These are phyloP conservation scores for Drymonia ruficornis DNA, from an alignment of 2,888 invertebrate species.

Conservation along the genomic window DNA sequence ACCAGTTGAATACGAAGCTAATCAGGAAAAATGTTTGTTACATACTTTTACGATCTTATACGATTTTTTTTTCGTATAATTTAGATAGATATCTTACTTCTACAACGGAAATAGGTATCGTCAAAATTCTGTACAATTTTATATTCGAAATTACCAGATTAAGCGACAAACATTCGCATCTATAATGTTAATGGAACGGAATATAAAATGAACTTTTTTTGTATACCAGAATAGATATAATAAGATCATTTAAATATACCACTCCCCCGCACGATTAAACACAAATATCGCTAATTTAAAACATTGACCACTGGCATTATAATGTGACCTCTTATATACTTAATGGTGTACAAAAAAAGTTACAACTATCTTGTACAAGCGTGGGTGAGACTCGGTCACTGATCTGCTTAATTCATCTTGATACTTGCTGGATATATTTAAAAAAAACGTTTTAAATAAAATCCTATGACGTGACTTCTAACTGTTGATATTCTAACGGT, in stretches of 20 bases:
- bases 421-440: no score
- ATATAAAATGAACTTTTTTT: not conserved
- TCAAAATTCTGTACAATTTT: not conserved
- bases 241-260: no score
- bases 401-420: slow-evolving; percentile 3
- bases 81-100: not conserved
- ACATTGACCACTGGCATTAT: slow-evolving; percentile 2
- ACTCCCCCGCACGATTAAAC: not conserved
- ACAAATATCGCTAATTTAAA: not conserved
- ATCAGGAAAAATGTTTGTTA: no score
- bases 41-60: no score
- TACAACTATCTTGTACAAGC: not conserved
- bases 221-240: not conserved
- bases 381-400: slow-evolving; percentile 4
- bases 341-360: not conserved
- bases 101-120: not conserved
- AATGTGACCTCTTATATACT: slow-evolving; percentile 2
- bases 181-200: not conserved
- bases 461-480: no score
- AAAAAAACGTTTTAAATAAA: no score
- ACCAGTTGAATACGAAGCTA: no score
- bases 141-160: not conserved
- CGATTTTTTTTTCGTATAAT: no score
- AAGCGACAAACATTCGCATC: not conserved
- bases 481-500: no score